These are phyloP conservation scores for Miltochrista miniata DNA, from an alignment of 2,888 invertebrate species.

Conservation along the genomic window DNA sequence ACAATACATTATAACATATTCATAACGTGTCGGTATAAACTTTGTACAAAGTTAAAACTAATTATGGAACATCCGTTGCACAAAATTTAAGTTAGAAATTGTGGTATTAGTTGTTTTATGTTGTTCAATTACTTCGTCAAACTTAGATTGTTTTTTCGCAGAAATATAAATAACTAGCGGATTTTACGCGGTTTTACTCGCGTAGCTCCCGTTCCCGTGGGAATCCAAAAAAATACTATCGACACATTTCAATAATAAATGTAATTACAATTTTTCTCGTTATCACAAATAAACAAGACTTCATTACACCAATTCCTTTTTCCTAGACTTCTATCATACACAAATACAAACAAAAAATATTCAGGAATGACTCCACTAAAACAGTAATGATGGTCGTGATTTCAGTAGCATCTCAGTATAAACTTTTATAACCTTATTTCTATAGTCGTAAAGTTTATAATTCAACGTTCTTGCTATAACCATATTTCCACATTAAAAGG, in stretches of 20 bases:
- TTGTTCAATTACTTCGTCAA: too few relatives aligned
- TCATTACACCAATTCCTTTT: constrained; percentile 4
- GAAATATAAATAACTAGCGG: too few relatives aligned
- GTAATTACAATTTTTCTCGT: too few relatives aligned
- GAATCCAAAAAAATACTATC: too few relatives aligned
- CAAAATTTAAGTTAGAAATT: neutral
- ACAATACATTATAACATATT: constrained; percentile 1
- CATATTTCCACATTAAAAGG: constrained; percentile 10
- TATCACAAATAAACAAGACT: constrained; percentile 1
- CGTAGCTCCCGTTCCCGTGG: too few relatives aligned
- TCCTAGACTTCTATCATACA: constrained; percentile 10
- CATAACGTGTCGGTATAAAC: constrained; percentile 1
- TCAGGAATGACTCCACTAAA: constrained; percentile 34
- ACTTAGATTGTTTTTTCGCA: too few relatives aligned
- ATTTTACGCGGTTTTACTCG: too few relatives aligned
- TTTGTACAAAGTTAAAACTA: neutral
- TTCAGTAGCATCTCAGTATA: constrained; percentile 13
- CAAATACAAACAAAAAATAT: constrained; percentile 31
- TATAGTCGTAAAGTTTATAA: neutral
- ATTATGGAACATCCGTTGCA: neutral
- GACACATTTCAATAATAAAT: too few relatives aligned
- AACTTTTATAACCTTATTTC: constrained; percentile 2
- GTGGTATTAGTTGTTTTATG: neutral
- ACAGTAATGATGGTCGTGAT: constrained; percentile 43
- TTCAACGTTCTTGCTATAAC: neutral